Percentiles rank a stretch among this genome's conserved stretches.
Evolutionary conservation across 2,888 invertebrate genomes (phyloP).

Genomic region (Tipula lateralis): DNA sequence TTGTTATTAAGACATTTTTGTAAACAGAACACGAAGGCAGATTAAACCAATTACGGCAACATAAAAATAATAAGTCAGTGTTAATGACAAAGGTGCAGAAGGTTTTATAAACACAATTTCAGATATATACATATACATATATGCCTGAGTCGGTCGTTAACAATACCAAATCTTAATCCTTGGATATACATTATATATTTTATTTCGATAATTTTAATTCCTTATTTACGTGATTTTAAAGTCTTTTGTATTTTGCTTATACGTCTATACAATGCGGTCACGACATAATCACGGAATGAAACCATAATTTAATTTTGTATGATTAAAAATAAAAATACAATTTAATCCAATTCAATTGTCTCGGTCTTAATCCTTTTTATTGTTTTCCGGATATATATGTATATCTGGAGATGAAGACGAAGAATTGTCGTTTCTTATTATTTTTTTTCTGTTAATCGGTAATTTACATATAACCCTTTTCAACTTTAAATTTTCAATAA

Average conservation of each 20-base stretch:
- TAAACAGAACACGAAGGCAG: neutral
- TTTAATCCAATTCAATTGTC: slow-evolving; percentile 4
- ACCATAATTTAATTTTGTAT: neutral
- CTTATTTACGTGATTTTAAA: neutral
- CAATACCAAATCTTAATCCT: neutral
- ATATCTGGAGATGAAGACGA: neutral
- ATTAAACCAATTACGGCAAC: neutral
- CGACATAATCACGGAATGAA: neutral
- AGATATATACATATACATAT: neutral
- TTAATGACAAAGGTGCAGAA: slow-evolving; percentile 11
- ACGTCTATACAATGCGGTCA: neutral
- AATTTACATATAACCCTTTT: slow-evolving; percentile 20
- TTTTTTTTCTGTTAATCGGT: neutral
- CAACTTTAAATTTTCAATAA: neutral
- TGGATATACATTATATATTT: too few species aligned
- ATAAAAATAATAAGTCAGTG: neutral
- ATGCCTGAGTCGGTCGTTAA: neutral
- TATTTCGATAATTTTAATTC: neutral
- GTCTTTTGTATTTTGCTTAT: neutral
- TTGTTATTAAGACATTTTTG: neutral
- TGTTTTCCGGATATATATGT: neutral
- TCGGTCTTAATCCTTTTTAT: neutral
- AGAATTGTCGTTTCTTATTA: neutral
- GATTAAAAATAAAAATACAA: neutral
- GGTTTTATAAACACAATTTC: too few species aligned